Evolutionary conservation across 2,113 vertebrate genomes (phyloP).

Genomic region (Coptodon bakossiorum): DNA sequence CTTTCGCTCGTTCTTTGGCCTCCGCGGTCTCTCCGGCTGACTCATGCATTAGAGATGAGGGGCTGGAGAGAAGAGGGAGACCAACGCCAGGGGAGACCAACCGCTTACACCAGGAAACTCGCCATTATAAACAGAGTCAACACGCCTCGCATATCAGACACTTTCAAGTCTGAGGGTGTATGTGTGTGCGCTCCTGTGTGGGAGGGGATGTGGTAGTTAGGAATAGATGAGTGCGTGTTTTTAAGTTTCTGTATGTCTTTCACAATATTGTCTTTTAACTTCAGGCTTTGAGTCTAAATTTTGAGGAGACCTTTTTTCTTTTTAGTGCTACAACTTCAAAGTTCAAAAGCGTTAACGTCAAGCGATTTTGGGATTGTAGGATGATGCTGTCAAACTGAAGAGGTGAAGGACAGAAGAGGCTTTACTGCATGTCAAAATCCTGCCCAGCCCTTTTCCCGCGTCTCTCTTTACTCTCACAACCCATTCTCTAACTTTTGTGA

Average conservation of each 20-base stretch:
- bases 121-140: conserved; percentile 61
- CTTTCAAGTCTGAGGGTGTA: conserved; percentile 48
- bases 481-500: conserved; percentile 14
- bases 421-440: neutral
- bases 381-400: neutral
- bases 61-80: conserved; percentile 62
- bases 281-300: neutral
- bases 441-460: neutral
- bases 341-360: neutral
- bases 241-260: conserved; percentile 16
- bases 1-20: conserved; percentile 44
- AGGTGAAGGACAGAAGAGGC: conserved; percentile 51
- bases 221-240: conserved; percentile 28
- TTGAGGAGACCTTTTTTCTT: neutral
- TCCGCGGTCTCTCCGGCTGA: conserved; percentile 55
- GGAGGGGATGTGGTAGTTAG: conserved; percentile 1
- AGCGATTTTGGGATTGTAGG: neutral
- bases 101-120: conserved; percentile 58
- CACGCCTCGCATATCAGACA: conserved; percentile 41
- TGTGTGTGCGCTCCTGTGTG: neutral
- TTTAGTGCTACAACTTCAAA: neutral
- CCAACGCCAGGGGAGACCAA: conserved; percentile 53
- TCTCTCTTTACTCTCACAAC: neutral
- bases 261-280: conserved; percentile 6
- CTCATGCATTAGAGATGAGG: conserved; percentile 73